These are phyloP conservation scores for Muscicapa adusta DNA, from an alignment of 2,113 vertebrate species.

Conservation along the genomic window DNA sequence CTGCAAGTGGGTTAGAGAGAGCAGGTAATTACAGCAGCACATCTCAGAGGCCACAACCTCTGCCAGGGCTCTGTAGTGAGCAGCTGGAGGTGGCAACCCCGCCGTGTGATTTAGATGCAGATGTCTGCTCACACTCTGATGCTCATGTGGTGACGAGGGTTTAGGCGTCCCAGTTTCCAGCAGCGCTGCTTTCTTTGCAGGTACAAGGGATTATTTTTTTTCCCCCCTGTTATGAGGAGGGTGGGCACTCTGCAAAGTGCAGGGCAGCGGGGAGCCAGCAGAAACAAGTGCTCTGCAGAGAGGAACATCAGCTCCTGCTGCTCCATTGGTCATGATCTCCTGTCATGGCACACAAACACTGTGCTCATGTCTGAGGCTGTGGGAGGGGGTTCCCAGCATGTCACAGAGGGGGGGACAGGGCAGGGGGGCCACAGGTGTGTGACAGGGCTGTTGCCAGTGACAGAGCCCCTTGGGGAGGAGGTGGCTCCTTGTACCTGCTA, in stretches of 20 bases:
- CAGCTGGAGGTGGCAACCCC: slow-evolving; percentile 48
- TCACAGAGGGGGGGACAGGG: not conserved
- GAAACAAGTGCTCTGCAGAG: not conserved
- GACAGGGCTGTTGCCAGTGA: not conserved
- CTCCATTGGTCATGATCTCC: not conserved
- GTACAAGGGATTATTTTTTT: not conserved
- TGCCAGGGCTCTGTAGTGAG: not conserved
- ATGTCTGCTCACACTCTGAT: slow-evolving; percentile 33
- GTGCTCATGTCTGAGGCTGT: slow-evolving; percentile 1
- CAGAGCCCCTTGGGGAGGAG: not conserved
- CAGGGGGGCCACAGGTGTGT: not conserved
- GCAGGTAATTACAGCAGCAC: not conserved
- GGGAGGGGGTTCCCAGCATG: not conserved
- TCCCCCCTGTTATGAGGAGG: not conserved
- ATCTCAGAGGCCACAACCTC: slow-evolving; percentile 44
- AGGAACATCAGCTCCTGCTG: not conserved
- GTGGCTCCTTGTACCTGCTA: slow-evolving; percentile 65
- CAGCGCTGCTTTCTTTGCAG: not conserved
- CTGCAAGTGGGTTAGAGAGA: slow-evolving; percentile 34
- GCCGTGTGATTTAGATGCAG: slow-evolving; percentile 41
- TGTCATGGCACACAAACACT: not conserved
- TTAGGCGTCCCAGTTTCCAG: slow-evolving; percentile 34
- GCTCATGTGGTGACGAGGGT: not conserved
- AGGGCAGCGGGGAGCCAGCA: not conserved
- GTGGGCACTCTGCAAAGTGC: not conserved